Conservation (phyloP, 2,888 invertebrate genomes). For the Coremacera marginata region DNA sequence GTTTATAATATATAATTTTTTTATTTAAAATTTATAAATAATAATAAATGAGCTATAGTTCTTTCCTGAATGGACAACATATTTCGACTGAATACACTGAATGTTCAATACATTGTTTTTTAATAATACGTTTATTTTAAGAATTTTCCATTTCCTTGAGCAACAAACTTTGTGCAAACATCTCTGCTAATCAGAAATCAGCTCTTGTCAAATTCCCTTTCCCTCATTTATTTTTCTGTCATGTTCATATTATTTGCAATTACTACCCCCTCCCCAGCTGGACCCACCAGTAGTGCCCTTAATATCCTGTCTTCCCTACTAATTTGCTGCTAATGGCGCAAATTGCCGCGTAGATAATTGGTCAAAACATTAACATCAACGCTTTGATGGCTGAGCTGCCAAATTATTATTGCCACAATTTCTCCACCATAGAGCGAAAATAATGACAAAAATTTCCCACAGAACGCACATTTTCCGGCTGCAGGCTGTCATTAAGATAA, state of each 20-base stretch:
- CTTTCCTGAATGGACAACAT: too few species aligned
- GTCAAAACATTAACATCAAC: conserved; percentile 10
- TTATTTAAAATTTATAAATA: too few species aligned
- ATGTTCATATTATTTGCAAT: too few species aligned
- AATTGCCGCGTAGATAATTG: not conserved
- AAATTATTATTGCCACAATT: conserved; percentile 19
- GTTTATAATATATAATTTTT: too few species aligned
- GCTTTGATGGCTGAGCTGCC: not conserved
- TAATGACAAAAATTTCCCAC: not conserved
- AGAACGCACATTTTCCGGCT: not conserved
- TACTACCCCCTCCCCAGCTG: not conserved
- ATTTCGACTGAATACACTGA: too few species aligned
- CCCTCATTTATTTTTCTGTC: too few species aligned
- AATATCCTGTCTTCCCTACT: not conserved
- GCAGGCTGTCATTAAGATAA: conserved; percentile 23
- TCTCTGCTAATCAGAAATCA: too few species aligned
- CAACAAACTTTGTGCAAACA: too few species aligned
- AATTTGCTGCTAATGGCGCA: conserved; percentile 25
- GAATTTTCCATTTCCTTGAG: too few species aligned
- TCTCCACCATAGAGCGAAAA: not conserved
- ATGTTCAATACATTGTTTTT: too few species aligned
- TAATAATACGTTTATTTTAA: too few species aligned
- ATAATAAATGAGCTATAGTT: too few species aligned
- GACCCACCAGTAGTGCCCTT: not conserved
- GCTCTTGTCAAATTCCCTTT: not conserved